Conservation (phyloP, 1,140 invertebrate genomes). For the Dolichoris vasculosae region DNA sequence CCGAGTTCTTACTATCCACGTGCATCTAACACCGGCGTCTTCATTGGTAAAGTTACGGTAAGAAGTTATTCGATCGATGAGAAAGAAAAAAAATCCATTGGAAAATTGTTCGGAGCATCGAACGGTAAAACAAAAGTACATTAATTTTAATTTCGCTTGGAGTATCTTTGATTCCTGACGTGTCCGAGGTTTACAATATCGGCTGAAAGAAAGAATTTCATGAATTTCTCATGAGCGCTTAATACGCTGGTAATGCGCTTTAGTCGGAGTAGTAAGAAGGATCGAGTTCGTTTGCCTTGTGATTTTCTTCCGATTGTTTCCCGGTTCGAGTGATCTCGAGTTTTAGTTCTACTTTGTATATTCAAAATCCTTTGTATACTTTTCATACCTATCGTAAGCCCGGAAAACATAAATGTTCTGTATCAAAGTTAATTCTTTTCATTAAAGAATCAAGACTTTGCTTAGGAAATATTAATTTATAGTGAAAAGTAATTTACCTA, state of each 20-base stretch:
- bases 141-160: background rate
- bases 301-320: background rate
- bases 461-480: background rate
- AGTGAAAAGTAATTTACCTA: background rate
- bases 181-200: background rate
- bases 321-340: conserved; percentile 36
- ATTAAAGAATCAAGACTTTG: background rate
- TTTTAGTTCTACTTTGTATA: conserved; percentile 44
- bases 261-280: conserved; percentile 6
- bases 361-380: background rate
- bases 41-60: background rate
- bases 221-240: conserved; percentile 42
- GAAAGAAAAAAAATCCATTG: background rate
- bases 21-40: background rate
- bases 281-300: conserved; percentile 10
- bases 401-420: background rate
- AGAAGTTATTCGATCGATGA: background rate
- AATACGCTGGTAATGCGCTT: conserved; percentile 44
- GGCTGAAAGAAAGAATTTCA: conserved; percentile 16
- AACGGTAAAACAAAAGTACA: too few species aligned
- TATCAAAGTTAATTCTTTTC: background rate
- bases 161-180: background rate
- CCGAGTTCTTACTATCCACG: background rate
- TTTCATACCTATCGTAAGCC: too few species aligned
- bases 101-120: background rate